Evolutionary conservation across 2,113 vertebrate genomes (phyloP).

Genomic region (Mormyrus lacerda): DNA sequence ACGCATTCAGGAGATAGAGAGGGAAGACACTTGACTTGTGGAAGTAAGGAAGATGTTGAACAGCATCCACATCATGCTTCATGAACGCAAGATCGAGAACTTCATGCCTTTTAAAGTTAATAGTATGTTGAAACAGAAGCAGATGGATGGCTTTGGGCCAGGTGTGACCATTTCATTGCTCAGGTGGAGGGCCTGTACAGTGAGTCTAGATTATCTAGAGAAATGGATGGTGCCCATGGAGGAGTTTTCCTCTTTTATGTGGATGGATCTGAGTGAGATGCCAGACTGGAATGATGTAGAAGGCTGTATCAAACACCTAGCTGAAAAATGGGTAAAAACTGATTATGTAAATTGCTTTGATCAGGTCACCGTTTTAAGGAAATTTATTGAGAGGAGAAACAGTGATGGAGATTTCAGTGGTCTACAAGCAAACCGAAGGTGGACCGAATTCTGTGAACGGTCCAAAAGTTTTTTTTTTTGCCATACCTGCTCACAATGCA

Average conservation of each 20-base stretch:
- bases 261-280: constrained; percentile 29
- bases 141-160: constrained; percentile 17
- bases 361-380: constrained; percentile 20
- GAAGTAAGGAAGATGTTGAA: constrained; percentile 29
- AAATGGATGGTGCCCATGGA: constrained; percentile 31
- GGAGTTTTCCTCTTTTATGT: constrained; percentile 31
- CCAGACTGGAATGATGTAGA: constrained; percentile 30
- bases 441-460: constrained; percentile 29
- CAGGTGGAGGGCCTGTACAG: constrained; percentile 25
- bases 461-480: constrained; percentile 27
- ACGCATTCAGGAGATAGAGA: constrained; percentile 22
- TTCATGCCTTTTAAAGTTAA: constrained; percentile 32
- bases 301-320: constrained; percentile 19
- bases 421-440: constrained; percentile 19
- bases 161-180: constrained; percentile 25
- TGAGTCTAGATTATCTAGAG: constrained; percentile 29
- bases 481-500: constrained; percentile 26
- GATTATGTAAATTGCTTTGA: constrained; percentile 29
- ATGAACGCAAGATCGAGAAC: constrained; percentile 24
- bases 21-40: constrained; percentile 27
- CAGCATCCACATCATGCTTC: constrained; percentile 17
- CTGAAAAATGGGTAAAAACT: constrained; percentile 16
- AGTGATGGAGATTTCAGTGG: constrained; percentile 18
- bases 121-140: constrained; percentile 24
- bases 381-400: constrained; percentile 4